A percentile compares a stretch with the other conserved stretches of the same genome.
These are phyloP conservation scores for Temnopleurus reevesii DNA, from an alignment of 53 echinoderm and acorn worm genomes.

Conservation along the genomic window DNA sequence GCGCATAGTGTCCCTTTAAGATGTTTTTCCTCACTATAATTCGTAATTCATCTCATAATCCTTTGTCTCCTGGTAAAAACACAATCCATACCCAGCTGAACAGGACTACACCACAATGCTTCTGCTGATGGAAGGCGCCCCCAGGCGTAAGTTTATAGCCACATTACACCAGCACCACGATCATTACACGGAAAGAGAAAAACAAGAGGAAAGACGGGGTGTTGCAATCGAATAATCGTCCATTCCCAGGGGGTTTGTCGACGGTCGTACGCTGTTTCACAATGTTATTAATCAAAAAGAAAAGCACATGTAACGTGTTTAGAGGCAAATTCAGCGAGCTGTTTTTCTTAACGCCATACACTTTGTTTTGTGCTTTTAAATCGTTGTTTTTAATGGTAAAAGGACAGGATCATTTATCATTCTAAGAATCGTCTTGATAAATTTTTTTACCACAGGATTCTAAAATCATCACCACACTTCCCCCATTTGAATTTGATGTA, in stretches of 20 bases:
- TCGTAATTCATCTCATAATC: background rate
- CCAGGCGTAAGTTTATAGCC: background rate
- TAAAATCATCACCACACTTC: too few species aligned
- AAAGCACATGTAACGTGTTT: constrained; percentile 30
- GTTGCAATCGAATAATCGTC: constrained; percentile 15
- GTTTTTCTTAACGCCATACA: too few species aligned
- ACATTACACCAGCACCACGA: background rate
- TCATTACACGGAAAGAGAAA: background rate
- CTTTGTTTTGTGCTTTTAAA: too few species aligned
- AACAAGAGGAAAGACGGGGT: background rate
- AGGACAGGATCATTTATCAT: too few species aligned
- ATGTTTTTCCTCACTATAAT: background rate
- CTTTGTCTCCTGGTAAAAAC: background rate
- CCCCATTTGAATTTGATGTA: too few species aligned
- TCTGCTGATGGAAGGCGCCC: background rate
- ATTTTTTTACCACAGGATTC: too few species aligned
- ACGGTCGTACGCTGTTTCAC: constrained; percentile 13
- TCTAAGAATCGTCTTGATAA: too few species aligned
- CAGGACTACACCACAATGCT: background rate
- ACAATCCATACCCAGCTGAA: background rate
- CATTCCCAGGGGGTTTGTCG: background rate
- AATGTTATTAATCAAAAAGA: constrained; percentile 30
- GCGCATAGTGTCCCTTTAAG: too few species aligned
- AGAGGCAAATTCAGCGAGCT: constrained; percentile 8
- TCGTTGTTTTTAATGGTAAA: too few species aligned